These are phyloP conservation scores for Ctenopoma multispine DNA, from an alignment of 2,797 vertebrate species.

Conservation along the genomic window DNA sequence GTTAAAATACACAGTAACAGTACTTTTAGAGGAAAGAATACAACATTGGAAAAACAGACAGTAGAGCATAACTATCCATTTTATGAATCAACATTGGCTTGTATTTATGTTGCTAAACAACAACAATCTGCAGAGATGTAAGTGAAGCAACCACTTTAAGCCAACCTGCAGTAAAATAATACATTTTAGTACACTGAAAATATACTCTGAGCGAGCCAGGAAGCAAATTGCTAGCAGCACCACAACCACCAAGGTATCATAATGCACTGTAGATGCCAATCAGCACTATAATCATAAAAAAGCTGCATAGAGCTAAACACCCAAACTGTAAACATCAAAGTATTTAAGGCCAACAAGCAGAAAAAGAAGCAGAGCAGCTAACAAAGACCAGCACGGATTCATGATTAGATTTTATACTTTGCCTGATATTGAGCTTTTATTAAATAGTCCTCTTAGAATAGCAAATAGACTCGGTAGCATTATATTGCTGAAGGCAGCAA, in stretches of 20 bases:
- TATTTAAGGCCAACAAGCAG: conserved; percentile 37
- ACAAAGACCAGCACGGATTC: conserved; percentile 9
- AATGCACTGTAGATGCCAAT: conserved; percentile 21
- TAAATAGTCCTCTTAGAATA: conserved; percentile 53
- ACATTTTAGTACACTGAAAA: conserved; percentile 19
- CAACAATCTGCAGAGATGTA: not conserved
- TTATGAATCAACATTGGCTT: conserved; percentile 6
- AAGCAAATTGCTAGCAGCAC: conserved; percentile 24
- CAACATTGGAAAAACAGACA: conserved; percentile 29
- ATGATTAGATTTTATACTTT: conserved; percentile 4
- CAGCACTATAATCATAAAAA: conserved; percentile 9
- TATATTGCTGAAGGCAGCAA: conserved; percentile 45
- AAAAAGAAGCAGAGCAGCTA: conserved; percentile 31
- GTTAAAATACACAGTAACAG: conserved; percentile 65
- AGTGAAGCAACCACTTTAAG: conserved; percentile 38
- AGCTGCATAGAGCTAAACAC: conserved; percentile 27
- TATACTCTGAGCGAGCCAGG: conserved; percentile 10
- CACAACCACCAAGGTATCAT: conserved; percentile 25
- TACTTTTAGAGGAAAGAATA: conserved; percentile 46
- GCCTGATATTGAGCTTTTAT: conserved; percentile 28
- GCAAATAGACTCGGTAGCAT: conserved; percentile 35
- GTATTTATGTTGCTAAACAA: conserved; percentile 18
- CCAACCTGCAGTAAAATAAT: conserved; percentile 4
- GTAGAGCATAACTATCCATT: conserved; percentile 1
- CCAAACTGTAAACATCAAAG: conserved; percentile 23